phyloP scores from a whole-genome alignment of 2,113 vertebrate genomes.

The Dascyllus trimaculatus region DNA sequence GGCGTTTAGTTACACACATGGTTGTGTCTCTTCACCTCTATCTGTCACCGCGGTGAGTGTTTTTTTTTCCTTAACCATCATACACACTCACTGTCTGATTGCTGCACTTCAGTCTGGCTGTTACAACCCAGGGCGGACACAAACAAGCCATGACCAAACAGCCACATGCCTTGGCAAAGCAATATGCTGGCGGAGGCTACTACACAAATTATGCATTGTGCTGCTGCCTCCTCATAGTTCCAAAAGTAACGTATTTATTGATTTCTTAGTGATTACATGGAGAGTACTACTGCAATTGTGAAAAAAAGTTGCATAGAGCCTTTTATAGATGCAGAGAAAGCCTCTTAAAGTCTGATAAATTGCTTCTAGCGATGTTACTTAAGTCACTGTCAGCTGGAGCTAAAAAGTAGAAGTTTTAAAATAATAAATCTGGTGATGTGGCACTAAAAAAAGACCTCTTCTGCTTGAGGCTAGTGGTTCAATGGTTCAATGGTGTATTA shows the following conservation, averaged over 20 bases:
- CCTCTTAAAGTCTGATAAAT: neutral
- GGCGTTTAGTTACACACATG: conserved; percentile 69
- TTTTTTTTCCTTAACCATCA: conserved; percentile 32
- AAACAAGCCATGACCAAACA: conserved; percentile 49
- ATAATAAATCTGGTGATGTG: neutral
- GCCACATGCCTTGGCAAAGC: neutral
- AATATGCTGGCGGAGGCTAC: conserved; percentile 7
- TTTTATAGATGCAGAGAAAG: neutral
- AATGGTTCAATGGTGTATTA: too few species aligned
- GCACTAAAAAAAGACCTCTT: neutral
- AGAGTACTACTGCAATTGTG: neutral
- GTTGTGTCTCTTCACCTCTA: conserved; percentile 67
- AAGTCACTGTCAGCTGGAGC: neutral
- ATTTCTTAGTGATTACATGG: conserved; percentile 1
- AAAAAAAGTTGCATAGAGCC: neutral
- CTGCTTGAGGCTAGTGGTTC: neutral
- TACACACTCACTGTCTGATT: conserved; percentile 30
- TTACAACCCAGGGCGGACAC: conserved; percentile 35
- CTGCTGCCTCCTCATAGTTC: neutral
- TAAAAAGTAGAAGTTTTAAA: neutral
- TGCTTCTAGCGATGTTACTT: neutral
- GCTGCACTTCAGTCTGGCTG: conserved; percentile 27
- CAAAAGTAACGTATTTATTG: neutral
- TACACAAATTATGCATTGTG: neutral
- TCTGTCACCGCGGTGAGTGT: conserved; percentile 51